A percentile compares a stretch with the other conserved stretches of the same genome.
Conservation (phyloP, 2,797 vertebrate genomes). For the Neoniphon sammara region DNA sequence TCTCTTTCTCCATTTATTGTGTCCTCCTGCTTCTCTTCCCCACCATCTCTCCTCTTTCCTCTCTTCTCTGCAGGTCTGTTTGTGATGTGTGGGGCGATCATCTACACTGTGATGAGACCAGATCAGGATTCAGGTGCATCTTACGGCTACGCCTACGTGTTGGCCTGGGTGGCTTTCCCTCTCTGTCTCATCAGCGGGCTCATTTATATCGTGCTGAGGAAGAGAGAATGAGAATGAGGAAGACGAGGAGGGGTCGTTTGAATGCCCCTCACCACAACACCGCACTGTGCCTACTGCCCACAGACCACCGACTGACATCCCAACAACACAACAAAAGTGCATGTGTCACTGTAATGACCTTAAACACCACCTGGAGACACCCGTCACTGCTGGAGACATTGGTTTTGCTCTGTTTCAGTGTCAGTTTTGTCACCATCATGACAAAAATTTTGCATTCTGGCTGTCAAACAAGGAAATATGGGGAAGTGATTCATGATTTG, state of each 20-base stretch:
- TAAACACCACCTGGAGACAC: conserved; percentile 49
- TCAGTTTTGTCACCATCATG: conserved; percentile 34
- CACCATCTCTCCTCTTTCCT: neutral
- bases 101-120: conserved; percentile 92
- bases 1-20: neutral
- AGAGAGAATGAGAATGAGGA: conserved; percentile 87
- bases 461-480: neutral
- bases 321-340: conserved; percentile 59
- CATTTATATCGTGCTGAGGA: conserved; percentile 94
- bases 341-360: conserved; percentile 58
- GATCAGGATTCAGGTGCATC: conserved; percentile 38
- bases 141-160: conserved; percentile 93
- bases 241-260: conserved; percentile 39
- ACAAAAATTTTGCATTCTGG: conserved; percentile 24
- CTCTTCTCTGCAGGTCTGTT: conserved; percentile 86
- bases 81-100: conserved; percentile 93
- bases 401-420: conserved; percentile 35
- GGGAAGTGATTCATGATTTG: too few species aligned
- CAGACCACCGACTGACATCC: conserved; percentile 78
- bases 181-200: conserved; percentile 91
- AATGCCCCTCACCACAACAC: conserved; percentile 65
- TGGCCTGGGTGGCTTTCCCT: conserved; percentile 96
- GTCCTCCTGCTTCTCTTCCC: neutral
- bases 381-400: conserved; percentile 18
- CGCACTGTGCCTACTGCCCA: conserved; percentile 80